Evolutionary conservation across 2,113 vertebrate species (phyloP).

Genomic region (Heterotis niloticus): DNA sequence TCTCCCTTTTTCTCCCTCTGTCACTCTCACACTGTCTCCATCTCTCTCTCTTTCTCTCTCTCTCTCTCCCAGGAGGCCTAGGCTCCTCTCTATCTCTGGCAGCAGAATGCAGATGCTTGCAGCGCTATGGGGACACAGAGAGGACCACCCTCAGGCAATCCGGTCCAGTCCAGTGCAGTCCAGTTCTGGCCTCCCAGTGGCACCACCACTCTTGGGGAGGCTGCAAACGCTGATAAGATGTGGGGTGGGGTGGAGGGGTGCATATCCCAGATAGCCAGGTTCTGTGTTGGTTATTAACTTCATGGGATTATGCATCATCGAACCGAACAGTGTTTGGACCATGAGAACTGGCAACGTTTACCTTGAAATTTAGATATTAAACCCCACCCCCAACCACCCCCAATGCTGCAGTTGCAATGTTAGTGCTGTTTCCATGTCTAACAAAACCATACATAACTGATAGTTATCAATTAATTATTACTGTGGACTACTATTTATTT

Average conservation of each 20-base stretch:
- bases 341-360: neutral
- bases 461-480: too few relatives aligned
- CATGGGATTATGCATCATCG: neutral
- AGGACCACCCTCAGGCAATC: too few relatives aligned
- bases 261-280: neutral
- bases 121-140: neutral
- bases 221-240: constrained; percentile 19
- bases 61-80: too few relatives aligned
- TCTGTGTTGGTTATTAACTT: neutral
- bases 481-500: too few relatives aligned
- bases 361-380: neutral
- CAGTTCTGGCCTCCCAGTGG: neutral
- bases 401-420: neutral
- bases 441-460: too few relatives aligned
- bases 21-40: too few relatives aligned
- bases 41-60: too few relatives aligned
- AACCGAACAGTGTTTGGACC: neutral
- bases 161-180: neutral
- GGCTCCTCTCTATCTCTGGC: neutral
- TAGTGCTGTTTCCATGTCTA: neutral
- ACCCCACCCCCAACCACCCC: neutral
- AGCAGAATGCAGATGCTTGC: neutral
- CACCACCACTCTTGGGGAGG: neutral
- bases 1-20: too few relatives aligned
- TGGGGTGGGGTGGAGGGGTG: too few relatives aligned